Percentiles rank a stretch among this genome's conserved stretches.
Conservation (phyloP, 2,113 vertebrate species). For the Phylloscopus trochilus region DNA sequence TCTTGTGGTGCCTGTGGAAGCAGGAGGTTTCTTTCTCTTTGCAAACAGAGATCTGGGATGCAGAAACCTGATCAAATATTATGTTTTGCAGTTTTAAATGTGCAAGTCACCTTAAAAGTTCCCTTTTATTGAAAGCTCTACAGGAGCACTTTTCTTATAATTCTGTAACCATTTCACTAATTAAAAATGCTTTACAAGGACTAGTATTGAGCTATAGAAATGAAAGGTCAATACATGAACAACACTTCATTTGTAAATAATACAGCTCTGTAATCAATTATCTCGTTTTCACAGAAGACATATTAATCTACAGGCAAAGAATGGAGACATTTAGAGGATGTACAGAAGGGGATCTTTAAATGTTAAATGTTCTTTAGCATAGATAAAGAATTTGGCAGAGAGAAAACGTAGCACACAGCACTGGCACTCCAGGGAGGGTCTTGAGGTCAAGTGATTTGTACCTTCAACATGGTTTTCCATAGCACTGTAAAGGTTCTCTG, state of each 20-base stretch:
- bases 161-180: slow-evolving; percentile 21
- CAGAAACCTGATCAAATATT: not conserved
- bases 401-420: not conserved
- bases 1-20: not conserved
- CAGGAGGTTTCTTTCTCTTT: not conserved
- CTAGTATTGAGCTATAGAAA: slow-evolving; percentile 52
- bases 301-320: slow-evolving; percentile 66
- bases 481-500: slow-evolving; percentile 20
- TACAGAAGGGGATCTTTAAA: slow-evolving; percentile 64
- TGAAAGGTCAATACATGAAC: slow-evolving; percentile 69
- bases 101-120: not conserved
- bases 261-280: slow-evolving; percentile 72
- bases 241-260: slow-evolving; percentile 74
- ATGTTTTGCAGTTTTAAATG: not conserved
- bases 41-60: not conserved
- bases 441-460: slow-evolving; percentile 63
- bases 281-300: slow-evolving; percentile 70
- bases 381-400: slow-evolving; percentile 53
- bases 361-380: slow-evolving; percentile 62
- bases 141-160: not conserved
- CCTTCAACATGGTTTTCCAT: slow-evolving; percentile 34
- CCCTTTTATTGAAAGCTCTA: not conserved
- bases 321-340: slow-evolving; percentile 63
- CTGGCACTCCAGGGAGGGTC: slow-evolving; percentile 28
- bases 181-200: slow-evolving; percentile 54